Evolutionary conservation across 2,113 vertebrate species (phyloP).

Genomic region (Dicerorhinus sumatrensis): DNA sequence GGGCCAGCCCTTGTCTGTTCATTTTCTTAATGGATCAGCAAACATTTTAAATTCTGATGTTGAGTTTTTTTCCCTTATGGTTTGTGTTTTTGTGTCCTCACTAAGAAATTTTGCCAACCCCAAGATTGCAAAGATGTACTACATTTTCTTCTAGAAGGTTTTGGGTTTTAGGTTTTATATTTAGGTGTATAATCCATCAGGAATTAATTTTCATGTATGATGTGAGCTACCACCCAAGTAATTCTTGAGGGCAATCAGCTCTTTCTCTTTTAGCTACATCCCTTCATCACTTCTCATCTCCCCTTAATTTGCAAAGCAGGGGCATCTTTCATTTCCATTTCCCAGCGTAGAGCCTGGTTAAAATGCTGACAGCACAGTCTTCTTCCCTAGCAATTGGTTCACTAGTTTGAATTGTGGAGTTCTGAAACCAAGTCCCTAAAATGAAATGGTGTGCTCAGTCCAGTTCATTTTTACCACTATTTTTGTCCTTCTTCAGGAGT

Average conservation of each 20-base stretch:
- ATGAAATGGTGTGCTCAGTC: not conserved
- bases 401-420: not conserved
- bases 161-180: not conserved
- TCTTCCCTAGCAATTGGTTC: conserved; percentile 14
- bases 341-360: not conserved
- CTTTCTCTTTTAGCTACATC: not conserved
- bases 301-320: not conserved
- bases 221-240: not conserved
- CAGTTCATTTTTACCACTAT: not conserved
- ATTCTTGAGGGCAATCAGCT: not conserved
- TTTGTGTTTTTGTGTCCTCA: not conserved
- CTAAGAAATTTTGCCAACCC: not conserved
- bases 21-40: conserved; percentile 32
- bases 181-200: not conserved
- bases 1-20: not conserved
- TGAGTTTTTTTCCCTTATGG: conserved; percentile 39
- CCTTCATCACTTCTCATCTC: not conserved
- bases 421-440: not conserved
- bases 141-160: not conserved
- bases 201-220: not conserved
- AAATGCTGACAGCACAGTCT: not conserved
- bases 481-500: not conserved
- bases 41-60: not conserved
- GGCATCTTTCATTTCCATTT: conserved; percentile 49
- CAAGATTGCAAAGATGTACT: not conserved